Base-by-base conservation (phyloP, 1,140 invertebrate species). In the Drosophila carrolli region DNA sequence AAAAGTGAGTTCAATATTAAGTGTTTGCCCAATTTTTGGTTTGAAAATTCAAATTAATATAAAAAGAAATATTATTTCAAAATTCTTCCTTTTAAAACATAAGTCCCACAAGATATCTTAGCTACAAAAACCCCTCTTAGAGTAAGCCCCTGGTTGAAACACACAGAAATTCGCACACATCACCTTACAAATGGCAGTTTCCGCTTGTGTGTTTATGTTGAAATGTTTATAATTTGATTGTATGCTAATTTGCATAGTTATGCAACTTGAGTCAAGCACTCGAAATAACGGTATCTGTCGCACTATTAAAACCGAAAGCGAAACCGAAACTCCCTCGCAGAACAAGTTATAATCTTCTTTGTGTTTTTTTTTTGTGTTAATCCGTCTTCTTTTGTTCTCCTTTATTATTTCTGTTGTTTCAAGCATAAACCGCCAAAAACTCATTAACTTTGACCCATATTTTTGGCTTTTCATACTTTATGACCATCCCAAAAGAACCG, bases 221-320 rank as follows among this genome's bases (percentile, higher is more conserved):
- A 82, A 84, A 84, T 84, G 62, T 80, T 84, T 84, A 84, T 73
- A 84, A 80, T 76, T 77, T 84, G 81, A 84, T 84, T 84, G 81
- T 84, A 84, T 84, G 77, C 81, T 80, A 84, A 84, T 84, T 77
- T 80, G 63, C 65, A 83, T 75, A 70, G 68, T 56, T 80, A 75
- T 80, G 78, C 71, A 80, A 78, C 65, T 41, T 44, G 19, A 70
- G 54, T 66, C 41, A 57, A 60, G 66, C 70, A 58, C 68, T 60
- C 74, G 48, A 58, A 63, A 51, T 61, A 70, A 63, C 66, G 37
- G 66, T 56, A 72, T 71, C 73, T 68, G 56, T 76, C 65, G 63
- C 75, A 57, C 48, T 53, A 72, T 55, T 71, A 37, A 71, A 71
- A 71, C 51, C 53, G 53, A 71, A 72, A 72, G 40, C 37, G 51